A percentile compares a stretch with the other conserved stretches of the same genome.
These are phyloP conservation scores for Hypena proboscidalis DNA, from an alignment of 2,888 invertebrate genomes.

Conservation along the genomic window DNA sequence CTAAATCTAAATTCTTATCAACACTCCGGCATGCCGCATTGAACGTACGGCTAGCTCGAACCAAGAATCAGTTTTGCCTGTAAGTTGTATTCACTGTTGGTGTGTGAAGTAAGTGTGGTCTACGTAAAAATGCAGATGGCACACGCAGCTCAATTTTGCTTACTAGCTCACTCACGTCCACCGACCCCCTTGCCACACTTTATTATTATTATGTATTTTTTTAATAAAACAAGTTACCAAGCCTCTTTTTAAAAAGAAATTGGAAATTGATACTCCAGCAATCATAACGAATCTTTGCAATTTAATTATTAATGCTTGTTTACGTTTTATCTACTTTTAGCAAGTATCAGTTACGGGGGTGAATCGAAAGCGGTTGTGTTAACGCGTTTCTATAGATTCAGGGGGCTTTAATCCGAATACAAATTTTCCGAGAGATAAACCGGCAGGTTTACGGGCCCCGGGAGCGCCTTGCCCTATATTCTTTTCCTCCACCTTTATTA, in stretches of 20 bases:
- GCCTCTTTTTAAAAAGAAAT: too few relatives aligned
- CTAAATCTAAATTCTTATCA: too few relatives aligned
- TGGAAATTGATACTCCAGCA: too few relatives aligned
- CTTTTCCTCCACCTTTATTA: constrained; percentile 26
- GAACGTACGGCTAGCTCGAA: too few relatives aligned
- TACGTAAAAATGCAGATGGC: too few relatives aligned
- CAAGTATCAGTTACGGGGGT: constrained; percentile 33
- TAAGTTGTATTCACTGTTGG: too few relatives aligned
- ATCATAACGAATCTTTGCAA: constrained; percentile 16
- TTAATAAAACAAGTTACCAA: too few relatives aligned
- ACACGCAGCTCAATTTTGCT: too few relatives aligned
- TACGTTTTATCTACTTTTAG: constrained; percentile 22
- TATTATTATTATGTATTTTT: constrained; percentile 24
- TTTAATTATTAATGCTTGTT: constrained; percentile 33
- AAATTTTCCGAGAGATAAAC: constrained; percentile 76
- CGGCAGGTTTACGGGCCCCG: constrained; percentile 57
- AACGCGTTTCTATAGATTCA: constrained; percentile 57
- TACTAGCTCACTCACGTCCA: constrained; percentile 13
- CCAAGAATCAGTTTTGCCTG: too few relatives aligned
- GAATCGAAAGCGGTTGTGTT: constrained; percentile 51
- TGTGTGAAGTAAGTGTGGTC: too few relatives aligned
- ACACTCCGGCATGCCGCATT: too few relatives aligned
- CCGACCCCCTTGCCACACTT: too few relatives aligned
- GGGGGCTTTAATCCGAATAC: constrained; percentile 59
- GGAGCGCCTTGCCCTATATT: constrained; percentile 46